A percentile compares a stretch with the other conserved stretches of the same genome.
These are phyloP conservation scores for Acronicta psi DNA, from an alignment of 2,888 invertebrate genomes.

Conservation along the genomic window DNA sequence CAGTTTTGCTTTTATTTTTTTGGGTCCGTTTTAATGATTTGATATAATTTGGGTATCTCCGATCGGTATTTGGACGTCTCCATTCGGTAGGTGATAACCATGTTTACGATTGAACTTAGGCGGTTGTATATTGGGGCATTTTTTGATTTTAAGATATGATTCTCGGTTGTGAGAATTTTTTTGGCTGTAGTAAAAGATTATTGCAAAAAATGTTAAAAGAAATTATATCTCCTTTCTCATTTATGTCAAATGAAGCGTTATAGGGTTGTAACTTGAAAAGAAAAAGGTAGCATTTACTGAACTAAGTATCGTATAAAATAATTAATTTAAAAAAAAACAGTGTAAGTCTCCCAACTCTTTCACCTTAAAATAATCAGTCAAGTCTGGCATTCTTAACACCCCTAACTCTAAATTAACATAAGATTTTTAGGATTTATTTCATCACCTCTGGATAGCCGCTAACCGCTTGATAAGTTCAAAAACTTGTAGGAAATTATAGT, in stretches of 20 bases:
- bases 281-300: neutral
- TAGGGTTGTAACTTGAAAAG: neutral
- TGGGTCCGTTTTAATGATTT: constrained; percentile 42
- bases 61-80: constrained; percentile 50
- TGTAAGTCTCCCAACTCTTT: no score
- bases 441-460: no score
- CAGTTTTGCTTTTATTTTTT: constrained; percentile 41
- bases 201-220: neutral
- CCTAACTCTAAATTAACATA: no score
- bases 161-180: constrained; percentile 13
- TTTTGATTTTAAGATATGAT: constrained; percentile 32
- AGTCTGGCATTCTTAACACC: no score
- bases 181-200: constrained; percentile 25
- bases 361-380: neutral
- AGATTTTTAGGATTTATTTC: no score
- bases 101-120: constrained; percentile 45
- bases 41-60: constrained; percentile 45
- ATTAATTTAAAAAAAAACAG: no score
- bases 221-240: neutral
- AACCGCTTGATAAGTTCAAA: no score
- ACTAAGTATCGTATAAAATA: neutral
- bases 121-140: constrained; percentile 21
- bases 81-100: constrained; percentile 48
- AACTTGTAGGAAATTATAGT: no score
- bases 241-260: neutral